These are phyloP conservation scores for Meloidogyne floridensis DNA, from an alignment of 1,140 invertebrate species.

Conservation along the genomic window DNA sequence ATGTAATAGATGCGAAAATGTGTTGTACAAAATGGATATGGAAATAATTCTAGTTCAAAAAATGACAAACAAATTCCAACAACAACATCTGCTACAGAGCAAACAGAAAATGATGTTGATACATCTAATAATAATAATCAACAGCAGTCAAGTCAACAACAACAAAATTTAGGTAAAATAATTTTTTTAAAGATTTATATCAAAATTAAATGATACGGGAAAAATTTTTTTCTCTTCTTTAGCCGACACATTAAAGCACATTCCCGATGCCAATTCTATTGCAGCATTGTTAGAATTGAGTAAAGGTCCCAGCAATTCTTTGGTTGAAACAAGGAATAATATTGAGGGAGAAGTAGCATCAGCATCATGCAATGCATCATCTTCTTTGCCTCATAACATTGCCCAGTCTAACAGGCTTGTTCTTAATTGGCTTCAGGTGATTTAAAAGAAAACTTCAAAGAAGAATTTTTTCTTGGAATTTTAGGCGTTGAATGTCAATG, in stretches of 20 bases:
- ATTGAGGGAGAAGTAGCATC: constrained; percentile 1
- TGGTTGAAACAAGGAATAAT: neutral
- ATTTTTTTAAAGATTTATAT: too few species aligned
- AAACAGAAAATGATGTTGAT: neutral
- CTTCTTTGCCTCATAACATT: constrained; percentile 45
- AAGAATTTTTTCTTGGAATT: neutral
- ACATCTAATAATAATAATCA: neutral
- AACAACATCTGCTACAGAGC: neutral
- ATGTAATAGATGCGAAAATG: constrained; percentile 92
- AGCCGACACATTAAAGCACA: constrained; percentile 29
- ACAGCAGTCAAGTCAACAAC: constrained; percentile 10
- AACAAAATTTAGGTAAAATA: too few species aligned
- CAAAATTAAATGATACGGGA: too few species aligned
- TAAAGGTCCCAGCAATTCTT: constrained; percentile 24
- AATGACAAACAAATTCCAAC: neutral
- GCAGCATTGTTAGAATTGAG: constrained; percentile 33
- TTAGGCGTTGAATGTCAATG: constrained; percentile 58
- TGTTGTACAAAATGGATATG: constrained; percentile 76
- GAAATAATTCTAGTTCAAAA: neutral
- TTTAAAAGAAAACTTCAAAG: neutral
- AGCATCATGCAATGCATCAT: constrained; percentile 10
- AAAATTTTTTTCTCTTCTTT: neutral
- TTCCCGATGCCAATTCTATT: constrained; percentile 34
- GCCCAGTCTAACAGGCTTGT: constrained; percentile 61
- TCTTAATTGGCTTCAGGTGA: constrained; percentile 65